phyloP scores from a whole-genome alignment of 2,888 invertebrate genomes.

The Lithodes maja region DNA sequence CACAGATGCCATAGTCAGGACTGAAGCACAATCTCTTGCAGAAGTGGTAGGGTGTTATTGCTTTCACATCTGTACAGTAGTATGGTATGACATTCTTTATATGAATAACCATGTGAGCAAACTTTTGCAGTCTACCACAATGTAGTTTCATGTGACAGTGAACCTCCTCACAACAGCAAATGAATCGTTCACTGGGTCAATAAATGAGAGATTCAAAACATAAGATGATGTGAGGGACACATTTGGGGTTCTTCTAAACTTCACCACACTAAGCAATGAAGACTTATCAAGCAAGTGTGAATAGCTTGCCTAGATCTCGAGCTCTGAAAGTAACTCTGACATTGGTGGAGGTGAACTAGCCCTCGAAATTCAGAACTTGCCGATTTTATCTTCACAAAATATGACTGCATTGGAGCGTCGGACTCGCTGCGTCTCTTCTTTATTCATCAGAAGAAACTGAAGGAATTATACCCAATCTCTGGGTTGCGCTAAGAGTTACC shows the following conservation, averaged over 20 bases:
- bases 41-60: constrained; percentile 39
- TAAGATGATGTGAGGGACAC: constrained; percentile 1
- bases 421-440: background rate
- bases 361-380: background rate
- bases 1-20: constrained; percentile 28
- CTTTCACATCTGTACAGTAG: constrained; percentile 33
- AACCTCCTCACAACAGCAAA: constrained; percentile 26
- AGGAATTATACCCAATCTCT: background rate
- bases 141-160: constrained; percentile 45
- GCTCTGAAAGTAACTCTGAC: background rate
- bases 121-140: constrained; percentile 34
- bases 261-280: background rate
- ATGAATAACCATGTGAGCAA: constrained; percentile 22
- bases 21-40: constrained; percentile 40
- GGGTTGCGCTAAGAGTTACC: background rate
- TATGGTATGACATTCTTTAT: constrained; percentile 42
- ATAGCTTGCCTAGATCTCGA: background rate
- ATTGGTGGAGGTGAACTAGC: background rate
- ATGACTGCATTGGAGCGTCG: background rate
- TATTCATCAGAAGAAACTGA: constrained; percentile 1
- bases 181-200: constrained; percentile 69
- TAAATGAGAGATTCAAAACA: background rate
- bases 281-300: background rate
- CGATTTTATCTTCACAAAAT: background rate
- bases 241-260: constrained; percentile 20